Percentiles rank a stretch among this genome's conserved stretches.
Conservation (phyloP, 2,113 vertebrate species). For the cattle (Bos taurus) region DNA sequence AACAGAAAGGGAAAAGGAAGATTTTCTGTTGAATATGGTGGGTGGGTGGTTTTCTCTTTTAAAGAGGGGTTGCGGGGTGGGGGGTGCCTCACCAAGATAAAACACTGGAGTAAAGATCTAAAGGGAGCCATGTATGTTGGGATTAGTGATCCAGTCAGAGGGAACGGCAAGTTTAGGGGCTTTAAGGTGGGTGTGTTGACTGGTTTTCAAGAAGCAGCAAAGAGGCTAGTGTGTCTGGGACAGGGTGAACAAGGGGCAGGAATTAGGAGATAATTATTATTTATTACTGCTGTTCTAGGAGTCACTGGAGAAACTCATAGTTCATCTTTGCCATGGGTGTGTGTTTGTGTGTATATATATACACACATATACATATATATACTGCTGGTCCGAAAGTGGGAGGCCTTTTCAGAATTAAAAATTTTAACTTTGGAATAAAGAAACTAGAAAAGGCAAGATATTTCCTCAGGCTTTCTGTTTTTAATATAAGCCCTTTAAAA, state of each 20-base stretch:
- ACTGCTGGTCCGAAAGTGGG: not conserved
- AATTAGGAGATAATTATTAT: not conserved
- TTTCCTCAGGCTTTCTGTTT: not conserved
- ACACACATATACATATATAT: not conserved
- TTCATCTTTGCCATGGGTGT: not conserved
- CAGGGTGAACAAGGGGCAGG: not conserved
- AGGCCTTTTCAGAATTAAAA: constrained; percentile 24
- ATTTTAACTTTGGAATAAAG: constrained; percentile 10
- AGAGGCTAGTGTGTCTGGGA: not conserved
- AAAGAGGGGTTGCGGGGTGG: not conserved
- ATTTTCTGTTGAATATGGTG: not conserved
- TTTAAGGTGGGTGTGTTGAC: not conserved
- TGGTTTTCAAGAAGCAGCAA: constrained; percentile 1
- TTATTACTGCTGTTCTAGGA: not conserved
- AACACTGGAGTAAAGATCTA: not conserved
- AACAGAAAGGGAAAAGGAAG: not conserved
- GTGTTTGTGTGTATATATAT: not conserved
- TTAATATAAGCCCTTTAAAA: constrained; percentile 32
- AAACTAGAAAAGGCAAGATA: constrained; percentile 33
- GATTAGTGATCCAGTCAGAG: not conserved
- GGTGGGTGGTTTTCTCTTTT: not conserved
- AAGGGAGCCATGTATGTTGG: not conserved
- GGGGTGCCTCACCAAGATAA: not conserved
- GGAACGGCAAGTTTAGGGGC: not conserved
- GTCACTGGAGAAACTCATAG: not conserved